A percentile compares a stretch with the other conserved stretches of the same genome.
Conservation (phyloP, 2,797 vertebrate genomes). For the Danio aesculapii region DNA sequence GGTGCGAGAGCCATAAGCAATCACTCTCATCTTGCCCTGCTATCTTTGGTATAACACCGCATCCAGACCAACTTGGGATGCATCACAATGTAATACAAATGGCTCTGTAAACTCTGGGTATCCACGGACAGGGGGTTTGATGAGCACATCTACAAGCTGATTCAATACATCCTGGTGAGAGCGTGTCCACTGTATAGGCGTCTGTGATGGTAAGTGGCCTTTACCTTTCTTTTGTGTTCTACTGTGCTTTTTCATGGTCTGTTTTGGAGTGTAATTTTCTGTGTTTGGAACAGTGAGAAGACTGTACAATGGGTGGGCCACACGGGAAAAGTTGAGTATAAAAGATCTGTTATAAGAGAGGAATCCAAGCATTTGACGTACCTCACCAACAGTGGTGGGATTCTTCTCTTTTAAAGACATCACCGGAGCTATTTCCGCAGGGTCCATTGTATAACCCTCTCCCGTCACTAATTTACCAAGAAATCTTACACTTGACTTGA, state of each 20-base stretch:
- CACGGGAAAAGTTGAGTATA: conserved; percentile 1
- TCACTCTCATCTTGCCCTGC: too few relatives aligned
- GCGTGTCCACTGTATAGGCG: conserved; percentile 42
- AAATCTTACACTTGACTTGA: not conserved
- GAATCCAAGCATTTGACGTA: conserved; percentile 6
- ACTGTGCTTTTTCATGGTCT: not conserved
- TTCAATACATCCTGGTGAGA: conserved; percentile 40
- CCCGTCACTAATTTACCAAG: conserved; percentile 23
- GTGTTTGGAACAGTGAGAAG: not conserved
- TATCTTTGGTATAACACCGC: conserved; percentile 45
- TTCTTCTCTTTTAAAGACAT: conserved; percentile 17
- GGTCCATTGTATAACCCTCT: conserved; percentile 44
- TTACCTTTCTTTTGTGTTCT: conserved; percentile 10
- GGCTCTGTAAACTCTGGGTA: conserved; percentile 44
- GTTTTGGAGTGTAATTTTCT: not conserved
- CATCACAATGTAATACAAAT: conserved; percentile 48
- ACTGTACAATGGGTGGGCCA: conserved; percentile 19
- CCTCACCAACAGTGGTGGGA: conserved; percentile 24
- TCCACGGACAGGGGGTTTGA: conserved; percentile 41
- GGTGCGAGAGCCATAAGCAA: too few relatives aligned
- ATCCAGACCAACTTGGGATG: conserved; percentile 35
- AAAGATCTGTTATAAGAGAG: conserved; percentile 12
- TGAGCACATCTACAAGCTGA: conserved; percentile 34
- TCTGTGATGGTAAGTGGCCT: conserved; percentile 29
- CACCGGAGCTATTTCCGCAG: conserved; percentile 23